phyloP scores from a whole-genome alignment of 2,113 vertebrate species.

The Solea senegalensis region DNA sequence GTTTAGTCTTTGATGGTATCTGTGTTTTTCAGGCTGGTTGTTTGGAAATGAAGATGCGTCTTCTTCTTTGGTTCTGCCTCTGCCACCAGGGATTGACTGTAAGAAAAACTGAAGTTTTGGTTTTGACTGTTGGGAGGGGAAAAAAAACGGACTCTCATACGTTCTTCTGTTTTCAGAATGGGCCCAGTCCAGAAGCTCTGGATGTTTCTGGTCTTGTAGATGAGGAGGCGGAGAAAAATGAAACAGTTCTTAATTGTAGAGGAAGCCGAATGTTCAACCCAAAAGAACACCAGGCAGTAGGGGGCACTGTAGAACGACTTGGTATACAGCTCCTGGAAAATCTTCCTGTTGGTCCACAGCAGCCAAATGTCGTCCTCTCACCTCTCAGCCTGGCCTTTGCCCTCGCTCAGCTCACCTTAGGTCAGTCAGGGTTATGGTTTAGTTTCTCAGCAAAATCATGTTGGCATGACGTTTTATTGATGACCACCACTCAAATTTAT shows the following conservation, averaged over 20 bases:
- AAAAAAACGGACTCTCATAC: not conserved
- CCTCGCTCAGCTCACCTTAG: slow-evolving; percentile 59
- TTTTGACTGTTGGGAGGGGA: too few species aligned
- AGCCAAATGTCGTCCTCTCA: slow-evolving; percentile 51
- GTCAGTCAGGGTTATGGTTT: slow-evolving; percentile 11
- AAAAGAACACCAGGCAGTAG: slow-evolving; percentile 24
- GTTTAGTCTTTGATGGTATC: too few species aligned
- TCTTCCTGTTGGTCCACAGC: slow-evolving; percentile 34
- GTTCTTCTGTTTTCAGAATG: slow-evolving; percentile 15
- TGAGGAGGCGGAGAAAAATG: not conserved
- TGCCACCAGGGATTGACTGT: slow-evolving; percentile 44
- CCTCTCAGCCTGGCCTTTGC: slow-evolving; percentile 57
- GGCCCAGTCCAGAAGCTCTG: slow-evolving; percentile 12
- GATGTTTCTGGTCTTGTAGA: not conserved
- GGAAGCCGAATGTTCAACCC: not conserved
- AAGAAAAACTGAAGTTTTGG: slow-evolving; percentile 27
- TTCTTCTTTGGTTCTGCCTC: slow-evolving; percentile 39
- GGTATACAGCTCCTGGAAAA: slow-evolving; percentile 53
- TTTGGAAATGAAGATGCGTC: slow-evolving; percentile 55
- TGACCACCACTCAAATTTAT: too few species aligned
- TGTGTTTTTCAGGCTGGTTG: slow-evolving; percentile 41
- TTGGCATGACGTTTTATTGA: too few species aligned
- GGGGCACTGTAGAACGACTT: slow-evolving; percentile 45
- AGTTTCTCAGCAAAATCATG: too few species aligned
- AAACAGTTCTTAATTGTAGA: slow-evolving; percentile 13